Conservation (phyloP, 53 echinoderm and acorn worm genomes). For the Actinopyga echinites region DNA sequence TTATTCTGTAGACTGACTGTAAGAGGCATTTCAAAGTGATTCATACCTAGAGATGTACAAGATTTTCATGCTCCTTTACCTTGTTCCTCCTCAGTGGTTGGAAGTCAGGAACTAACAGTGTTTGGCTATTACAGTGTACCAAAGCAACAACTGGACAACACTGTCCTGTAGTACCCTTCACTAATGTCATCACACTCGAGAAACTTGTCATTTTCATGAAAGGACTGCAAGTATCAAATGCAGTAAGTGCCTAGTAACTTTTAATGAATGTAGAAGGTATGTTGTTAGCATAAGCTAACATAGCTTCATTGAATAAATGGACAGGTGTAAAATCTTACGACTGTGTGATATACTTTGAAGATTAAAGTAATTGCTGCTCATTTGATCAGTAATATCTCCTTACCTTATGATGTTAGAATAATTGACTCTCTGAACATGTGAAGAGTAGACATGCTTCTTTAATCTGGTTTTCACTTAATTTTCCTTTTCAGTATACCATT, state of each 20-base stretch:
- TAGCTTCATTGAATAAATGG: no score
- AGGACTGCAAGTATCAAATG: conserved; percentile 44
- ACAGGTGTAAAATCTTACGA: no score
- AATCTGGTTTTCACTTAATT: no score
- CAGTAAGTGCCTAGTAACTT: conserved; percentile 45
- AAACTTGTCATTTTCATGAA: conserved; percentile 66
- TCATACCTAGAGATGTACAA: background rate
- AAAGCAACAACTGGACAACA: background rate
- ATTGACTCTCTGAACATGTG: no score
- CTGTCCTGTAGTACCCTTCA: conserved; percentile 61
- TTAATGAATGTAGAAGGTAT: background rate
- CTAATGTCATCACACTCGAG: conserved; percentile 53
- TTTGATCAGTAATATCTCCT: no score
- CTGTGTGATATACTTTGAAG: no score
- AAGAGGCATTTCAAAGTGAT: no score
- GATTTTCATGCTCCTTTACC: background rate
- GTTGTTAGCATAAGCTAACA: background rate
- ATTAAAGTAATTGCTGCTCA: no score
- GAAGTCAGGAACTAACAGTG: conserved; percentile 49
- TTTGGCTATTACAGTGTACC: conserved; percentile 72
- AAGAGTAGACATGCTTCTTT: no score
- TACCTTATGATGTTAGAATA: no score
- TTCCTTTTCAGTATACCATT: no score
- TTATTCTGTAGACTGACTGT: no score
- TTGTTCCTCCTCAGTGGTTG: conserved; percentile 33